Evolutionary conservation across 1,140 invertebrate genomes (phyloP), one percentile per base, ranked within the genome.

Genomic region (Papilio dardanus): DNA sequence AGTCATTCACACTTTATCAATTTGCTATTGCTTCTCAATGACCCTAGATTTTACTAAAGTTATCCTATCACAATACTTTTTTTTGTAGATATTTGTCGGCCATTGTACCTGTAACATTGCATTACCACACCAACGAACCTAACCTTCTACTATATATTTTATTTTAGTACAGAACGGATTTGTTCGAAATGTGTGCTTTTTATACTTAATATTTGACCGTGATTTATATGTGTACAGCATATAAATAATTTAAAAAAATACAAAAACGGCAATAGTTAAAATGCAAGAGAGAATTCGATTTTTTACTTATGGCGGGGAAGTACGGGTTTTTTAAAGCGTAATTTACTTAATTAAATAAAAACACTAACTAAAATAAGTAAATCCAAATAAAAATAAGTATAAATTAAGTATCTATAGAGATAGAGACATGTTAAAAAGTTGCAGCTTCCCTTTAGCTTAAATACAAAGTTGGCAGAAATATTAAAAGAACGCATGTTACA

Each of bases 81-180:
- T 58, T 28, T 14, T 2, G 10, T 2, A 46, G n/a, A 54, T 8
- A 3, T 54, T 54, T 54, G 19, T 24, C 24, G 21, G 3, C 10
- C 54, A 58, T 2, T 58, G 24, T 58, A 58, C 54, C 6, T 14
- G 24, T 58, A 58, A 30, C 28, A 58, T 73, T 73, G 71, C 71
- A 58, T 73, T 73, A 73, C 42, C 30, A 3, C 66, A 19, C 46
- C 71, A 54, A n/a, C 30, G 24, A 21, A 73, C 46, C 24, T 73
- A 73, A 58, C 46, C 71, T 73, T 73, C 71, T 30, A 2, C 46
- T 5, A 54, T 73, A 71, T 42, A 31, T 71, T 58, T 58, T 58
- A 24, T 28, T 58, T 58, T 58, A 58, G 54, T 58, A 28, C 24
- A 30, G 12, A 58, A 28, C 21, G 6, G 24, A 58, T 58, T 30